Percentiles rank a stretch among this genome's conserved stretches.
Evolutionary conservation across 2,113 vertebrate species (phyloP).

Genomic region (Falcunculus frontatus): DNA sequence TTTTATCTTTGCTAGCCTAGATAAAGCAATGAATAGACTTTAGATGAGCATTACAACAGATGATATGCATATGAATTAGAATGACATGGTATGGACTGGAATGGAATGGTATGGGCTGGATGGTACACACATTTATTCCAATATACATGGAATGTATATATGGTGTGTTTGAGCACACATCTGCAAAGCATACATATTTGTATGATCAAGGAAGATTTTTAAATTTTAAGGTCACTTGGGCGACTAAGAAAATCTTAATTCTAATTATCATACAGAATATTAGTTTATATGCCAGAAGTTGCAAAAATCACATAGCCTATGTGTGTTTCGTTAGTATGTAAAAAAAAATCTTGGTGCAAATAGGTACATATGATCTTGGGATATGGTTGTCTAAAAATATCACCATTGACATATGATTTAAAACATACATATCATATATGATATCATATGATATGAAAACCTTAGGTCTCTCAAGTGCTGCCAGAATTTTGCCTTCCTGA

Average conservation of each 20-base stretch:
- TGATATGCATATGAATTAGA: too few species aligned
- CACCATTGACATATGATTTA: neutral
- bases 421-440: neutral
- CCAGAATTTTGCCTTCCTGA: neutral
- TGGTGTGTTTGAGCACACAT: neutral
- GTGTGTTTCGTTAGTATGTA: neutral
- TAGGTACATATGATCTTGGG: neutral
- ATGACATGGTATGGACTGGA: neutral
- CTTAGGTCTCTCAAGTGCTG: neutral
- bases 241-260: neutral
- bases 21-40: neutral
- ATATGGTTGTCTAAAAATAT: neutral
- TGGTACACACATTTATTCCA: neutral
- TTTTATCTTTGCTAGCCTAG: neutral
- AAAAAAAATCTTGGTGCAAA: neutral
- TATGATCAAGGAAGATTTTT: neutral
- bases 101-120: neutral
- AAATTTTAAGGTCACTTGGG: neutral
- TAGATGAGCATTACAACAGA: neutral
- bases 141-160: neutral
- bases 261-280: neutral
- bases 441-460: neutral
- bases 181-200: neutral
- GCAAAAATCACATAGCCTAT: accelerated
- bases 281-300: neutral